These are phyloP conservation scores for Epizoanthus fatuus DNA, from an alignment of 92 coral and sea anemone species.

Conservation along the genomic window DNA sequence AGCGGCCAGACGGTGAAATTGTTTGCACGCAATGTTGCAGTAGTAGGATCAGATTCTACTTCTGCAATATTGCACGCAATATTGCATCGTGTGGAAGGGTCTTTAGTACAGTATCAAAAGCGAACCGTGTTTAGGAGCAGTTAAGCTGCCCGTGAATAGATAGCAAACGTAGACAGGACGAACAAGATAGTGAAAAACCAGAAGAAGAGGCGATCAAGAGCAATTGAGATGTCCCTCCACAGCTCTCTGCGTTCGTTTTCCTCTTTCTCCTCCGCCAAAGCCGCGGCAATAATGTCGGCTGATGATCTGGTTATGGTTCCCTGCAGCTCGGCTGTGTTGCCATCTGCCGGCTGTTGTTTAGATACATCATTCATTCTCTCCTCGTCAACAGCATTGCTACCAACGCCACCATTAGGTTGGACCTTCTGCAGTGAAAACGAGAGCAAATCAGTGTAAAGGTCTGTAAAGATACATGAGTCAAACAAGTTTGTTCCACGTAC, in stretches of 20 bases:
- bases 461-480: no score
- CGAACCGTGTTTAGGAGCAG: background rate
- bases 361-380: background rate
- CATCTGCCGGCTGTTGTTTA: background rate
- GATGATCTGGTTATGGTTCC: background rate
- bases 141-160: background rate
- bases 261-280: background rate
- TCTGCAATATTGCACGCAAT: no score
- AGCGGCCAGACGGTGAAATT: no score
- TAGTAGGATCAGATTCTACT: no score
- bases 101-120: no score
- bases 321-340: background rate
- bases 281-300: background rate
- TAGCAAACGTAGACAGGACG: background rate
- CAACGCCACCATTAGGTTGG: no score
- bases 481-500: no score
- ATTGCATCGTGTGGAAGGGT: no score
- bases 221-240: slow-evolving; percentile 14
- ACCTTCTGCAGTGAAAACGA: no score
- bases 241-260: slow-evolving; percentile 1
- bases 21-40: no score
- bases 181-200: background rate
- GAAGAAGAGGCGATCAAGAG: slow-evolving; percentile 14
- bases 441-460: no score
- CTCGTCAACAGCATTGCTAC: no score